Base-by-base conservation (phyloP, 1,140 invertebrate species). In the Lordiphosa clarofinis region DNA sequence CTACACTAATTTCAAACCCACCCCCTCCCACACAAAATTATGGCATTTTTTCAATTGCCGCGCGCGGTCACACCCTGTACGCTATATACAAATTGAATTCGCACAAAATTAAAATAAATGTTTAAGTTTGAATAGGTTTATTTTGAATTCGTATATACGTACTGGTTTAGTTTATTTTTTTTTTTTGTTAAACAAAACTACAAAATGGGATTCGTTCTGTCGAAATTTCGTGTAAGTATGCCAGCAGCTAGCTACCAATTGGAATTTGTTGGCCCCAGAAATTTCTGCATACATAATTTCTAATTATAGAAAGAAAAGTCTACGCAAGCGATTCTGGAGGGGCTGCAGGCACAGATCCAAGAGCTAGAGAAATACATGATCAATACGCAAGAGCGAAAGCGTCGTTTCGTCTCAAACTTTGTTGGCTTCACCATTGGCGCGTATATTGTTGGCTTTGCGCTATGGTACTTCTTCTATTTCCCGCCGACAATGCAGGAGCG, bases 401-500 rank as follows among this genome's bases (percentile, higher is more conserved):
- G 95, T 81, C 92, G 93, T 53, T 93, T 96, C 57, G 93, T 96
- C 50, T 94, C 94, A 36, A 92, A 93, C 71, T 91, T 98, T 37
- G 91, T 97, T 63, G 91, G 96, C 48, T 93, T 94, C 73, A 96
- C 95, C 19, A 92, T 96, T 24, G 90, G 94, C n/a, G 71, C 95
- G 4, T 98, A 96, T 88, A 91, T 96, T 10, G 87, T 96, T 39
- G 92, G 92, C 62, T 93, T 93, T 28, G 82, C 94, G 5, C 65
- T 95, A 53, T 94, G 95, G 84, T 97, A 95, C 86, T 95, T 96
- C 87, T 94, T 94, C 68, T 95, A 93, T 72, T 93, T 94, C 64
- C 94, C 94, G 59, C 91, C 91, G 49, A 91, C 91, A 48, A 91
- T 93, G 87, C 90, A 92, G 48, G 92, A 95, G 67, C 91, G 92